phyloP scores from a whole-genome alignment of 2,888 invertebrate species.

The Cheilosia impressa region DNA sequence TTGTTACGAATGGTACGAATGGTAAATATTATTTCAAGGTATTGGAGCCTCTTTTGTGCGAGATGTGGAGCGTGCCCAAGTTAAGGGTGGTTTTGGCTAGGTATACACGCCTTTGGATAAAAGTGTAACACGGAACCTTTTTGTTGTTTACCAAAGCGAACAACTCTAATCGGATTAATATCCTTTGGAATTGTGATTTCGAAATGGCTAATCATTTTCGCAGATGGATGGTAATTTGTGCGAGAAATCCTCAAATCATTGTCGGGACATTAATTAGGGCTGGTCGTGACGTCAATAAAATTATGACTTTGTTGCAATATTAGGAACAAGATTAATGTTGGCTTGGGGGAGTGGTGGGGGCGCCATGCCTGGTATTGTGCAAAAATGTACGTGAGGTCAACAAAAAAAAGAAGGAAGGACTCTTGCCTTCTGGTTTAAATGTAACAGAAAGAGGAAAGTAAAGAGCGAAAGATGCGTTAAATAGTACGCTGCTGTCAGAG shows the following conservation, averaged over 20 bases:
- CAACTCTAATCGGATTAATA: constrained; percentile 51
- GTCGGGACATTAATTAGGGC: constrained; percentile 56
- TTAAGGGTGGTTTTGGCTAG: constrained; percentile 3
- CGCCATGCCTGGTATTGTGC: background rate
- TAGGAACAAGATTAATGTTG: constrained; percentile 60
- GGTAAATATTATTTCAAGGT: constrained; percentile 1
- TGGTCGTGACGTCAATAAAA: constrained; percentile 57
- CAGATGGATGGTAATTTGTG: constrained; percentile 9
- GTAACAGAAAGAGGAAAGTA: too few relatives aligned
- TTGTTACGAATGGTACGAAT: background rate
- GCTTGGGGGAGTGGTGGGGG: too few relatives aligned
- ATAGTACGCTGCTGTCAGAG: too few relatives aligned
- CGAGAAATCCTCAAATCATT: constrained; percentile 42
- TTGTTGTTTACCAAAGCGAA: constrained; percentile 20
- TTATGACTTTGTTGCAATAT: constrained; percentile 14
- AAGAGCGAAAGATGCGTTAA: too few relatives aligned
- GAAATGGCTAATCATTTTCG: constrained; percentile 32
- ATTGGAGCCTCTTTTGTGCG: constrained; percentile 9
- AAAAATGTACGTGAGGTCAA: background rate
- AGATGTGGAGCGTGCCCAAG: background rate
- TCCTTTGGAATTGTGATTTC: constrained; percentile 36
- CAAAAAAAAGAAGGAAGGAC: too few relatives aligned
- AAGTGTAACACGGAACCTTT: background rate
- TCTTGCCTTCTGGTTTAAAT: too few relatives aligned
- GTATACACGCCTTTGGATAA: background rate